Conservation (phyloP, 2,113 vertebrate genomes). For the Panurus biarmicus region DNA sequence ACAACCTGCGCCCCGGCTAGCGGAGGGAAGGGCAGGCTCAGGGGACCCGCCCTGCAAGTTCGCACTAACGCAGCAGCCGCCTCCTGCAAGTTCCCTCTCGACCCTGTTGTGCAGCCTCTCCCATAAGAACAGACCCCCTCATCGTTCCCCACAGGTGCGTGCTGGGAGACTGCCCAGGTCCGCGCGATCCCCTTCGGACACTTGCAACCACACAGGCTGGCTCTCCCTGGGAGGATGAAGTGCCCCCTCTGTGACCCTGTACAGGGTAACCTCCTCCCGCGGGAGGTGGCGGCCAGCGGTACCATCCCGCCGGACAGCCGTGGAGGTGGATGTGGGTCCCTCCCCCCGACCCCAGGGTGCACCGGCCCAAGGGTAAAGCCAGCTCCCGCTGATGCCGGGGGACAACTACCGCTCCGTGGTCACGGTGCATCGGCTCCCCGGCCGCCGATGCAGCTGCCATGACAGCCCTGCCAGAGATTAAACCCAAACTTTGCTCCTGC, state of each 20-base stretch:
- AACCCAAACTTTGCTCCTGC: background rate
- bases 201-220: too few species aligned
- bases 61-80: background rate
- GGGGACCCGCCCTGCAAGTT: background rate
- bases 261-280: too few species aligned
- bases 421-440: background rate
- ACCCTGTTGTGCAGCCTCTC: background rate
- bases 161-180: background rate
- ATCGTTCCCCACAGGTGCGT: too few species aligned
- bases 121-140: accelerated
- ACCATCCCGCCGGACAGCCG: too few species aligned
- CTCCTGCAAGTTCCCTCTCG: background rate
- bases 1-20: background rate
- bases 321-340: too few species aligned
- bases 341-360: background rate
- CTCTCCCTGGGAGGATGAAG: background rate
- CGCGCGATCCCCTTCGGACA: too few species aligned
- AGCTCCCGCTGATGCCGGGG: background rate
- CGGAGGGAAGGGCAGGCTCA: background rate
- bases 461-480: too few species aligned
- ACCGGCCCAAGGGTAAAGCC: background rate
- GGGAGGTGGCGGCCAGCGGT: background rate
- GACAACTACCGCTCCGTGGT: background rate
- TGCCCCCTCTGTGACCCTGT: background rate
- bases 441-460: background rate